Evolutionary conservation across 2,888 invertebrate species (phyloP).

Genomic region (Osedax fenrisi): DNA sequence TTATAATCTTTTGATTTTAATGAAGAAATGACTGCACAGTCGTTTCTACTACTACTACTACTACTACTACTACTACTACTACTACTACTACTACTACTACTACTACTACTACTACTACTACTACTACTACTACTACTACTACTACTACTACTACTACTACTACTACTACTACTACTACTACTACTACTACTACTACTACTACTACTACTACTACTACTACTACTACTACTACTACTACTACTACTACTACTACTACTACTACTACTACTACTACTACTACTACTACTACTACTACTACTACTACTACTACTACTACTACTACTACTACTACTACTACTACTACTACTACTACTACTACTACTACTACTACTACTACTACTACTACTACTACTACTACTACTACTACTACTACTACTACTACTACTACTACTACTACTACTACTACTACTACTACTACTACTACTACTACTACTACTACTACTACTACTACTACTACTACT

Average conservation of each 20-base stretch:
- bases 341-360: conserved; percentile 16
- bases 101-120: conserved; percentile 21
- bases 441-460: conserved; percentile 35
- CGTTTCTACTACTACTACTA: conserved; percentile 16
- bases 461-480: conserved; percentile 37
- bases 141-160: conserved; percentile 22
- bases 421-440: conserved; percentile 35
- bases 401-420: conserved; percentile 20
- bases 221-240: conserved; percentile 21
- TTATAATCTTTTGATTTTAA: no score
- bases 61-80: conserved; percentile 20
- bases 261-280: conserved; percentile 21
- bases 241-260: conserved; percentile 26
- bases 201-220: conserved; percentile 11
- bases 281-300: conserved; percentile 11
- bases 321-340: conserved; percentile 16
- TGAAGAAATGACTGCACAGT: no score
- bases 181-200: conserved; percentile 38
- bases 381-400: conserved; percentile 25
- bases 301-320: conserved; percentile 25
- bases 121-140: conserved; percentile 24
- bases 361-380: conserved; percentile 19
- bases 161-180: conserved; percentile 29
- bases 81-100: conserved; percentile 14
- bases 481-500: conserved; percentile 39